These are phyloP conservation scores for Pseudomyrmex gracilis DNA, from an alignment of 1,140 invertebrate species.

Conservation along the genomic window DNA sequence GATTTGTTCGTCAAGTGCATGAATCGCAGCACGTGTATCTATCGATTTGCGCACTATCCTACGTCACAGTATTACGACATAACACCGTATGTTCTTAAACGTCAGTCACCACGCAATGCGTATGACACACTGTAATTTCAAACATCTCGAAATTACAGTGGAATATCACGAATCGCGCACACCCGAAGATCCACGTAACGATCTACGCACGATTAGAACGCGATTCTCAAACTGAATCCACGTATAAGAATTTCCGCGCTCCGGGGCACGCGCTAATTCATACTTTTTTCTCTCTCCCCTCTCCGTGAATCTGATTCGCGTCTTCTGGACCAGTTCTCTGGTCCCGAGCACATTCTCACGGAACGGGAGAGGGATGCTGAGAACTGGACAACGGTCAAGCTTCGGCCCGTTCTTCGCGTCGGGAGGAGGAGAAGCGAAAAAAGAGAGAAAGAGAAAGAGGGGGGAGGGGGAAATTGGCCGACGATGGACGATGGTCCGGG, in stretches of 20 bases:
- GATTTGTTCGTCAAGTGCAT: neutral
- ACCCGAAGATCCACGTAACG: neutral
- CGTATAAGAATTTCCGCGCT: conserved; percentile 41
- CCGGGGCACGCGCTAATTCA: conserved; percentile 47
- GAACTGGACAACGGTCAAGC: conserved; percentile 86
- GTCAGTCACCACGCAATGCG: neutral
- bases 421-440: conserved; percentile 39
- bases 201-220: conserved; percentile 48
- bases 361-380: conserved; percentile 79
- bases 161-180: neutral
- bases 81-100: conserved; percentile 2
- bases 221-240: conserved; percentile 43
- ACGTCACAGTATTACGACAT: neutral
- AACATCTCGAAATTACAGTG: neutral
- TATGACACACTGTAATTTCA: neutral
- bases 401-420: conserved; percentile 61
- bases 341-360: conserved; percentile 80
- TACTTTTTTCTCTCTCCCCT: conserved; percentile 40
- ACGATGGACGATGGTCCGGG: conserved; percentile 52
- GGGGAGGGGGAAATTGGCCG: conserved; percentile 26
- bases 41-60: neutral
- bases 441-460: neutral
- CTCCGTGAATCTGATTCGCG: conserved; percentile 66
- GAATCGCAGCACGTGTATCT: neutral
- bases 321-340: conserved; percentile 84